Base-by-base conservation (phyloP, 2,797 vertebrate genomes). In the Paguma larvata region DNA sequence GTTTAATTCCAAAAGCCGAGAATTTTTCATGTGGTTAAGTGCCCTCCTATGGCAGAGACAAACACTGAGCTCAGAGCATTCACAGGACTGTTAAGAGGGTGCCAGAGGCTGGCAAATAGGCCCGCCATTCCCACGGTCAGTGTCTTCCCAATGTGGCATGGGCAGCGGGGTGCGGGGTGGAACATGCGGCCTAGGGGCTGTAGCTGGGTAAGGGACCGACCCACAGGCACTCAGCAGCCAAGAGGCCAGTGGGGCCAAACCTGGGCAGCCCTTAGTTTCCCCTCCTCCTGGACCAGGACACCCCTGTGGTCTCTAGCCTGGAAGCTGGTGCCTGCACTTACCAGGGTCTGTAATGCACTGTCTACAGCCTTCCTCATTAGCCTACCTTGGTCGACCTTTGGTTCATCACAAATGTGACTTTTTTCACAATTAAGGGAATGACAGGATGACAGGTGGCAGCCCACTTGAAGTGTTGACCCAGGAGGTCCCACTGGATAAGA, bases 321-420 rank as follows among this genome's bases (percentile, higher is more conserved):
- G 62, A 51, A 86, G 27, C 21, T 5, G 16, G 34, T 8, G 5
- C 44, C 14, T 1, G 41, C 5, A 32, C 6, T 73, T 84, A 95
- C 86, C 79, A n/a, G 18, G 0, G 11, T 27, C 48, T 32, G 32
- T 5, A 51, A 56, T 0, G 3, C 3, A 1, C 48, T 0, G 15
- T 65, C n/a, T 38, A 56, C 15, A 53, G 44, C 68, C 56, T 53
- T 90, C 72, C 89, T 85, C 38, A 3, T 25, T 34, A 94, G 84
- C 85, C 65, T 79, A 34, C 83, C 34, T 78, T 11, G 27, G 44
- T 59, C 0, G 3, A 93, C 77, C 65, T 97, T 93, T 85, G 89
- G 30, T 12, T 89, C 63, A 44, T 7, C 34, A 89, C n/a, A 75
- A 93, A 21, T 38, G 53, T 4, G 23, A 95, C 68, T 82, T 82